Conservation (phyloP, 2,888 invertebrate genomes). For the Priocnemis perturbator region DNA sequence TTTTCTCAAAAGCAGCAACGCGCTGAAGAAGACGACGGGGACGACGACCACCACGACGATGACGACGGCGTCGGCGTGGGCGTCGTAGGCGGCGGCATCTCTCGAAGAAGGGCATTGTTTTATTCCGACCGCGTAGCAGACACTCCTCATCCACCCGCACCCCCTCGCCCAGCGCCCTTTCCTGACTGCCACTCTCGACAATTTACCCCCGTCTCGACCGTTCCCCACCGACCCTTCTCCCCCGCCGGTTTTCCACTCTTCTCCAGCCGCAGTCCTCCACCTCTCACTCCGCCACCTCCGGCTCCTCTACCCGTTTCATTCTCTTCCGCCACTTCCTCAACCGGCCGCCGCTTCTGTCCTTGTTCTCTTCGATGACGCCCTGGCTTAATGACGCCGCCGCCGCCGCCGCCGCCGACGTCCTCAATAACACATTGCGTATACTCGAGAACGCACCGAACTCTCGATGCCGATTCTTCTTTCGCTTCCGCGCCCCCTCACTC, state of each 20-base stretch:
- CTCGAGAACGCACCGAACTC: slow-evolving; percentile 20
- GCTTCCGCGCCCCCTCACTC: slow-evolving; percentile 9
- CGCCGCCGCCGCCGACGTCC: slow-evolving; percentile 50
- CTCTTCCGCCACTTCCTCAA: not conserved
- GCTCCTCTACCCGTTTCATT: not conserved
- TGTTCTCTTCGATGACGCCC: slow-evolving; percentile 53
- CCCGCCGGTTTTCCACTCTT: slow-evolving; percentile 39
- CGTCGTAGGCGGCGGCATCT: slow-evolving; percentile 62
- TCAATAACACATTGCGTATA: slow-evolving; percentile 64
- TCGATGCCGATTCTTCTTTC: slow-evolving; percentile 42
- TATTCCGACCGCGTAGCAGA: slow-evolving; percentile 73
- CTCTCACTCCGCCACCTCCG: slow-evolving; percentile 29
- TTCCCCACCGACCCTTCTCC: slow-evolving; percentile 37
- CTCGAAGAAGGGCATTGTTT: slow-evolving; percentile 72
- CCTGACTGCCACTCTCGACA: slow-evolving; percentile 69
- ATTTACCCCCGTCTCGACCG: slow-evolving; percentile 65
- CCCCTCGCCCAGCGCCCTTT: slow-evolving; percentile 44
- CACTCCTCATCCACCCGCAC: slow-evolving; percentile 65
- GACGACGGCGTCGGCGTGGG: slow-evolving; percentile 37
- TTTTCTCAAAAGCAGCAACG: slow-evolving; percentile 43
- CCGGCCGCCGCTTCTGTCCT: slow-evolving; percentile 17
- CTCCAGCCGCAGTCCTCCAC: slow-evolving; percentile 21
- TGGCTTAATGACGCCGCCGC: slow-evolving; percentile 64
- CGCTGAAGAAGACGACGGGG: slow-evolving; percentile 30
- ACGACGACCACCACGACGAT: slow-evolving; percentile 35